A percentile compares a stretch with the other conserved stretches of the same genome.
Evolutionary conservation across 2,113 vertebrate species (phyloP).

Genomic region (Connochaetes taurinus): DNA sequence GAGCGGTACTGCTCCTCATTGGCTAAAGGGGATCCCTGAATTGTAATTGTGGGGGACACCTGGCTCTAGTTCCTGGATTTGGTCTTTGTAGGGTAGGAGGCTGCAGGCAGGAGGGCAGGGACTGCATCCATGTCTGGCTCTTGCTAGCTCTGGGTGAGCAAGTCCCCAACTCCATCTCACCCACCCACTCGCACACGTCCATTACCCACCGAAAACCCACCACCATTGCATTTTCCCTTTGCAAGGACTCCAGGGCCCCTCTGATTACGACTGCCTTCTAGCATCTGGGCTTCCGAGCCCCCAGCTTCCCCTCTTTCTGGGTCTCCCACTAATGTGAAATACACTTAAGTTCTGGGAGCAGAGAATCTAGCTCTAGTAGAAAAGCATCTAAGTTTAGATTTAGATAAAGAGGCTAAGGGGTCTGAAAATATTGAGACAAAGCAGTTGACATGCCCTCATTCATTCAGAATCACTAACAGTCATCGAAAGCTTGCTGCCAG

Average conservation of each 20-base stretch:
- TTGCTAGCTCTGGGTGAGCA: not conserved
- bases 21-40: not conserved
- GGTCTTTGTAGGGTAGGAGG: not conserved
- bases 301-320: not conserved
- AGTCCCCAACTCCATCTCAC: too few species aligned
- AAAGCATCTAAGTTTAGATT: not conserved
- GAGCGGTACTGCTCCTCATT: not conserved
- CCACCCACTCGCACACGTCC: fast-evolving
- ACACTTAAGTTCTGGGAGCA: not conserved
- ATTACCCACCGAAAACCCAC: not conserved
- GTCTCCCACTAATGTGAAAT: not conserved
- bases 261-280: not conserved
- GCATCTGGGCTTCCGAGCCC: not conserved
- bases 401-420: not conserved
- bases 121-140: not conserved
- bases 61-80: not conserved
- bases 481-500: not conserved
- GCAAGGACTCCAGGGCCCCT: not conserved
- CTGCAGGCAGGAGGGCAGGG: too few species aligned
- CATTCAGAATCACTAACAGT: not conserved
- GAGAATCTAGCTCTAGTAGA: not conserved
- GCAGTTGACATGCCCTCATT: not conserved
- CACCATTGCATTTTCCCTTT: not conserved
- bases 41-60: not conserved
- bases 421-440: not conserved